Percentiles rank a stretch among this genome's conserved stretches.
These are phyloP conservation scores for Drosophila bipectinata DNA, from an alignment of 1,140 invertebrate genomes.

Conservation along the genomic window DNA sequence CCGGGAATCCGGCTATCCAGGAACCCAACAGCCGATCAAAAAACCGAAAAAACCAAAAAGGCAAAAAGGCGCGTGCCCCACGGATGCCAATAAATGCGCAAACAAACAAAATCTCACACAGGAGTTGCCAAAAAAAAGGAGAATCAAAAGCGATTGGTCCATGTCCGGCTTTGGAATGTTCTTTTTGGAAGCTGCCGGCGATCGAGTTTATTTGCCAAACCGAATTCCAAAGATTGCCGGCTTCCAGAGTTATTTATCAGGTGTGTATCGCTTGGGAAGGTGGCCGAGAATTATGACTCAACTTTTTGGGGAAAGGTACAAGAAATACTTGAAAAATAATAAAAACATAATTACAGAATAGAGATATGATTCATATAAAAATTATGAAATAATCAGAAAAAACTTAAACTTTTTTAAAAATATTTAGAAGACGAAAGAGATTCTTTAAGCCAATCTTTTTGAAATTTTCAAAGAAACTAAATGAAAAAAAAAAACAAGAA, in stretches of 20 bases:
- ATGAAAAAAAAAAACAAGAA: no score
- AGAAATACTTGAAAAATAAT: neutral
- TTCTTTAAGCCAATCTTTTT: no score
- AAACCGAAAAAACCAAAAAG: constrained; percentile 9
- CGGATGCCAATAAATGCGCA: constrained; percentile 46
- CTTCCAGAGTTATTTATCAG: neutral
- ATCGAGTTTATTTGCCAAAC: constrained; percentile 26
- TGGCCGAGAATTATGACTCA: neutral
- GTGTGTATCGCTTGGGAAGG: neutral
- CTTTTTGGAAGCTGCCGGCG: constrained; percentile 15
- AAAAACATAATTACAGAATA: no score
- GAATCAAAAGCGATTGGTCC: constrained; percentile 1
- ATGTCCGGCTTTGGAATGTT: constrained; percentile 13
- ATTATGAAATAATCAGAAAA: no score
- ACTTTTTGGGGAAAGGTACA: neutral
- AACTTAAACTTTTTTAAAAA: no score
- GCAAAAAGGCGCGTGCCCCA: constrained; percentile 59
- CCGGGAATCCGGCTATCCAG: neutral
- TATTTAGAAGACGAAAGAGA: no score
- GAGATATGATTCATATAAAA: no score
- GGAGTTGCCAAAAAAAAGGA: neutral
- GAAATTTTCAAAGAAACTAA: no score
- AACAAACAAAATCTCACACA: constrained; percentile 18
- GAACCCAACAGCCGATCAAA: neutral
- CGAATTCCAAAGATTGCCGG: constrained; percentile 18